Evolutionary conservation across 1,140 invertebrate genomes (phyloP), one percentile per base, ranked within the genome.

Genomic region (Calliphora vicina): DNA sequence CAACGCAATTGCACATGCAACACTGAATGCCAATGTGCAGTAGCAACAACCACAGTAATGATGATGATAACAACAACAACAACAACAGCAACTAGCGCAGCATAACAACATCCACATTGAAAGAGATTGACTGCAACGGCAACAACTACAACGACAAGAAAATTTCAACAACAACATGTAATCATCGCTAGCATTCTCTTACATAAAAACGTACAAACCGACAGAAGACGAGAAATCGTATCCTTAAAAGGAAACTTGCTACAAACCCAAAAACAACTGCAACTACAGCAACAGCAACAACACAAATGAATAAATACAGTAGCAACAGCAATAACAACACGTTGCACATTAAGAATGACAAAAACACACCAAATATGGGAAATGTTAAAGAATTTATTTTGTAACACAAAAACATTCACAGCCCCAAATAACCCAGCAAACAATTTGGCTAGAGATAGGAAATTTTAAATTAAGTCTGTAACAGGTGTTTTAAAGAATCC

Each of bases 241-340:
- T 78, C 74, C 74, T 78, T 78, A 78, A 43, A 78, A 78, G 74
- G 74, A 78, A 78, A 78, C 74, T 78, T 78, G 74, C 42, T 78
- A 78, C 74, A 78, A 43, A 67, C 61, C 74, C 35, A 76, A 35
- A 29, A 42, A 76, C 73, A 76, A 35, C 29, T n/a, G 73, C 50
- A 17, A 17, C 3, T 1, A 42, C 15, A 42, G 29, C n/a, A 76
- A 35, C 73, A 76, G 20, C 35, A 29, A 76, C 29, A 35, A 35
- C 2, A 35, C 10, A 15, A 76, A 76, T 76, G 29, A 35, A 76
- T 35, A 43, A 45, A 43, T 23, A 78, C 35, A 43, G 20, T 23
- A 42, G 74, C 2, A 42, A 42, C 8, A 78, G 43, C 35, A 45
- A 43, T n/a, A 43, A 20, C 74, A 78, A 78, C 74, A 78, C n/a